These are phyloP conservation scores for Scotopteryx bipunctaria DNA, from an alignment of 2,888 invertebrate genomes.

Conservation along the genomic window DNA sequence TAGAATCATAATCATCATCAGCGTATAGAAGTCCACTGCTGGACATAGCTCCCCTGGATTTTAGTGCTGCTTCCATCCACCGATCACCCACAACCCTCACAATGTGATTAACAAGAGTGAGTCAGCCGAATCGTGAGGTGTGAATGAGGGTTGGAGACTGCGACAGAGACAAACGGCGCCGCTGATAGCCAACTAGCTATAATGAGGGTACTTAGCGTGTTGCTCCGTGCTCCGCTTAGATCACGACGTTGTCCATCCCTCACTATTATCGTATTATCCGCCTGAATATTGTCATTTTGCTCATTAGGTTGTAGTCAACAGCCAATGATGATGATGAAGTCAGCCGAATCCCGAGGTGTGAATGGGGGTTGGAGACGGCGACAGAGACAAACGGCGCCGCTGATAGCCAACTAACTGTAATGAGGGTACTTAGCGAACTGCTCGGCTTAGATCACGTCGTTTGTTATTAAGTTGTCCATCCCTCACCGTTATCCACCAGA, in stretches of 20 bases:
- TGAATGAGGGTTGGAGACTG: conserved; percentile 12
- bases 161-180: conserved; percentile 33
- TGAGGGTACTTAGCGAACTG: conserved; percentile 24
- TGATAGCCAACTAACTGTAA: conserved; percentile 23
- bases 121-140: neutral
- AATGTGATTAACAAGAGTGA: no score
- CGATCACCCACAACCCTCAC: no score
- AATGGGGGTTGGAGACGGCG: conserved; percentile 18
- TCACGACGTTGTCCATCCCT: neutral
- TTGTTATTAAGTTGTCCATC: conserved; percentile 3
- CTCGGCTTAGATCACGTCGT: conserved; percentile 19
- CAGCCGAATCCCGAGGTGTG: neutral
- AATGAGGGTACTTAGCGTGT: conserved; percentile 26
- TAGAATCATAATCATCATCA: no score
- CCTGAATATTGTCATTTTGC: neutral
- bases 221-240: conserved; percentile 26
- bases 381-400: conserved; percentile 33
- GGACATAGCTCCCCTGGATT: no score
- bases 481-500: neutral
- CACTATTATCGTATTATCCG: neutral
- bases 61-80: no score
- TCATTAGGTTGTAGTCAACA: no score
- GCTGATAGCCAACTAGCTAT: conserved; percentile 22
- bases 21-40: no score
- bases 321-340: no score